phyloP scores from a whole-genome alignment of 2,113 vertebrate species.

The Alaudala cheleensis region DNA sequence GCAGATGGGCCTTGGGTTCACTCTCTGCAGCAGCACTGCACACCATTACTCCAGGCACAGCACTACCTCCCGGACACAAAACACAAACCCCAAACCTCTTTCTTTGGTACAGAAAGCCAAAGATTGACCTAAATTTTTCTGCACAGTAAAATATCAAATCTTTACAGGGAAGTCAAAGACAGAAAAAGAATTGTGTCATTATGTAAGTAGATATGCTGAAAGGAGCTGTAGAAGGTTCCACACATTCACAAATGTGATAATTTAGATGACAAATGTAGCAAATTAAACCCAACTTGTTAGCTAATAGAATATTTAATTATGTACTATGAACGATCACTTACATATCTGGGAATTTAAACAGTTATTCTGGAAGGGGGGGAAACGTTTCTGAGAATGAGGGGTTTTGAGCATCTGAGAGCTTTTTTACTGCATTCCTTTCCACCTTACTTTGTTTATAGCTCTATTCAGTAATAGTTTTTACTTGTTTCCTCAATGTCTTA shows the following conservation, averaged over 20 bases:
- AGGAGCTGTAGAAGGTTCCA: constrained; percentile 3
- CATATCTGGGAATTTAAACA: constrained; percentile 31
- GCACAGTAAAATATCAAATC: not conserved
- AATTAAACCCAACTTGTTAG: constrained; percentile 63
- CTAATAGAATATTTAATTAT: constrained; percentile 61
- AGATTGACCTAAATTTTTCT: not conserved
- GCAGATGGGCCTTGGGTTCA: rapidly evolving
- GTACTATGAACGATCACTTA: not conserved
- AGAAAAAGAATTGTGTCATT: not conserved
- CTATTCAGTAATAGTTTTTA: constrained; percentile 68
- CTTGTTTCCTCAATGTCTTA: constrained; percentile 73
- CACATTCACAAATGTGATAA: constrained; percentile 47
- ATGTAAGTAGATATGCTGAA: not conserved
- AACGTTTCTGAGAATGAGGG: not conserved
- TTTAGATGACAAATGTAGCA: constrained; percentile 64
- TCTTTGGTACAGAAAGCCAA: not conserved
- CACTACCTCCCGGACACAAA: not conserved
- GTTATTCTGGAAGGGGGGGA: constrained; percentile 24
- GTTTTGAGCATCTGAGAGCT: not conserved
- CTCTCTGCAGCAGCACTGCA: not conserved
- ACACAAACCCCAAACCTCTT: not conserved
- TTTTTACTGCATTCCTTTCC: not conserved
- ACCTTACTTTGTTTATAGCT: constrained; percentile 62
- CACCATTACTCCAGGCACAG: not conserved
- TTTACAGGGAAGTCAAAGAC: not conserved